Evolutionary conservation across 1,140 invertebrate genomes (phyloP), one percentile per base, ranked within the genome.

Genomic region (Coelopa frigida): DNA sequence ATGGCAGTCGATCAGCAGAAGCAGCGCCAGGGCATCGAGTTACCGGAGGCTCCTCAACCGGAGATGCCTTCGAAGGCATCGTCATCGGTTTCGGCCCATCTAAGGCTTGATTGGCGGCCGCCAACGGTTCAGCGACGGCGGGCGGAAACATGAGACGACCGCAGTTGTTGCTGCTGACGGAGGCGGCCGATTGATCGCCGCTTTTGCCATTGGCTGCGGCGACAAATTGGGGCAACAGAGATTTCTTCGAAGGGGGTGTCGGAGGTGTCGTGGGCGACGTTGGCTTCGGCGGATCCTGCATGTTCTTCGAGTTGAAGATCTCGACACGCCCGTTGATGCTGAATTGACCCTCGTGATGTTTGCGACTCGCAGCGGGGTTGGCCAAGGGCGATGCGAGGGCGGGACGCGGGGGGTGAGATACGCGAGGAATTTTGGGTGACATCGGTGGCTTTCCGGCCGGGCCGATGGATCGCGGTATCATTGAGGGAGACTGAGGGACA

Each of bases 311-410:
- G 33, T 67, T 67, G 21, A 67, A 67, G 23, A 67, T 67, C 44
- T 67, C 63, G 1, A 67, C 62, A 5, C 63, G 60, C 8, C 63
- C 63, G 43, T 66, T 67, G 12, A 66, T 51, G 22, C 49, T 51
- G 29, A 51, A 51, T 22, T 37, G 44, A 26, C 22, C 43, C 12
- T 50, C 33, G 18, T 62, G 49, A 54, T 36, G 36, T 31, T 50
- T 50, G 5, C 52, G 24, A 1, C 3, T 15, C 27, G 29, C 38
- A 8, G 31, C 43, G 8, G 33, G 53, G 32, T 22, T 48, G 15
- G 38, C 10, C 4, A 52, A 40, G 4, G 53, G 40, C 11, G 29
- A 38, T 7, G 14, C 35, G 8, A 23, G n/a, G 11, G 27, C 22
- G 15, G 37, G 32, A 35, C 43, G 38, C 52, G 51, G 2, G 35